Evolutionary conservation across 2,797 vertebrate species (phyloP).

Genomic region (Platyrinchus mystaceus): DNA sequence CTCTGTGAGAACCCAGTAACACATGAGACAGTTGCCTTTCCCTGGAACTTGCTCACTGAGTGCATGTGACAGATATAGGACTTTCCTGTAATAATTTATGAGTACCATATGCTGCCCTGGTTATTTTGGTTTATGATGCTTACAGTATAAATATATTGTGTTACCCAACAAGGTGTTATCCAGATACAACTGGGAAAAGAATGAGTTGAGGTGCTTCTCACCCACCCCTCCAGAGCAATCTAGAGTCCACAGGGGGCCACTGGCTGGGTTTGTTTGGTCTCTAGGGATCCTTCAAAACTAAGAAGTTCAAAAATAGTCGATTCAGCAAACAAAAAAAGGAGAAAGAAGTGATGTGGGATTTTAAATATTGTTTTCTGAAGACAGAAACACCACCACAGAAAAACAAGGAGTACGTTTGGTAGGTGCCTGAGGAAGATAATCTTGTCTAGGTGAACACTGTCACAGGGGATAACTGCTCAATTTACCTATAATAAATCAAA

Average conservation of each 20-base stretch:
- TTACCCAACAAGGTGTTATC: not conserved
- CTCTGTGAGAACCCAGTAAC: not conserved
- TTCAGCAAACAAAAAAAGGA: not conserved
- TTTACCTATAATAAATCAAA: not conserved
- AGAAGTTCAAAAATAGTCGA: not conserved
- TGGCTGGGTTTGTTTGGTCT: not conserved
- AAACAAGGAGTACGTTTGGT: not conserved
- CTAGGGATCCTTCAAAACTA: not conserved
- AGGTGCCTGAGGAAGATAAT: not conserved
- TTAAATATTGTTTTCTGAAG: not conserved
- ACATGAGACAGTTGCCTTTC: not conserved
- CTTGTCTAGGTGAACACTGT: not conserved
- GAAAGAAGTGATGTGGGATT: not conserved
- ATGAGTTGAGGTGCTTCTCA: not conserved
- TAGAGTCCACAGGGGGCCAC: not conserved
- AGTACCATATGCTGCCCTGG: conserved; percentile 10
- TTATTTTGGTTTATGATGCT: not conserved
- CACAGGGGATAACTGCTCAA: not conserved
- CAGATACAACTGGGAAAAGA: not conserved
- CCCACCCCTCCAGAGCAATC: not conserved
- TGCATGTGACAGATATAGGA: not conserved
- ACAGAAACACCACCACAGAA: not conserved
- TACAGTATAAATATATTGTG: not conserved
- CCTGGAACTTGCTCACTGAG: not conserved
- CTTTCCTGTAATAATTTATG: conserved; percentile 38